Conservation (phyloP, 2,113 vertebrate genomes). For the Mastomys natalensis region DNA sequence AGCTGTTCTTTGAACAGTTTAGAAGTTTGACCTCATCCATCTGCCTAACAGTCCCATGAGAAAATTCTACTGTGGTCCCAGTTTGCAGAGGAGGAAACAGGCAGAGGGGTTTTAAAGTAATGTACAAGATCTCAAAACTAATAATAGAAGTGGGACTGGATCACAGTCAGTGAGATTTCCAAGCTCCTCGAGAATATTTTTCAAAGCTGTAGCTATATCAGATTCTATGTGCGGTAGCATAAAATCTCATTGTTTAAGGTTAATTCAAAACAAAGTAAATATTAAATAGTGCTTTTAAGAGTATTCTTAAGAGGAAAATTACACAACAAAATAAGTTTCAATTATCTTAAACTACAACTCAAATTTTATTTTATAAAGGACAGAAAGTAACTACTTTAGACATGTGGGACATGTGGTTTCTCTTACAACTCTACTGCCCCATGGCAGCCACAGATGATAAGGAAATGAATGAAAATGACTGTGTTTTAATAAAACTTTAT, state of each 20-base stretch:
- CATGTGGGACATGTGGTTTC: not conserved
- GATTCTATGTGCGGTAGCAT: not conserved
- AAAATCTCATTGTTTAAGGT: slow-evolving; percentile 2
- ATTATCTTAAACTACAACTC: not conserved
- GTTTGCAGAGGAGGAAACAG: not conserved
- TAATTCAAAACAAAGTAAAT: slow-evolving; percentile 45
- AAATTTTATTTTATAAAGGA: not conserved
- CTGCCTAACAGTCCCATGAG: not conserved
- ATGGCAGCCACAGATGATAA: not conserved
- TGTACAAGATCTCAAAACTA: slow-evolving; percentile 3
- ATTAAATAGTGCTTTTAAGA: slow-evolving; percentile 9
- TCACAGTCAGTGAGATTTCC: not conserved
- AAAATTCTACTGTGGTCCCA: slow-evolving; percentile 28
- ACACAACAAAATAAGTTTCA: not conserved
- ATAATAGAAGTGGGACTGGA: not conserved
- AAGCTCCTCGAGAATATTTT: slow-evolving; percentile 6
- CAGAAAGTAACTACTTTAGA: not conserved
- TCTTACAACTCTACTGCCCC: not conserved
- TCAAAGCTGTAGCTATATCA: not conserved
- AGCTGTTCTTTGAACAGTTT: not conserved
- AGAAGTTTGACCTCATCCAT: slow-evolving; percentile 18
- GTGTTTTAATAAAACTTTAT: not conserved
- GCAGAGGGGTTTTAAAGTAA: not conserved
- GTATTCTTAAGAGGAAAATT: not conserved
- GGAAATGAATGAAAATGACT: not conserved